Evolutionary conservation across 2,113 vertebrate species (phyloP).

Genomic region (Coracopsis vasa): DNA sequence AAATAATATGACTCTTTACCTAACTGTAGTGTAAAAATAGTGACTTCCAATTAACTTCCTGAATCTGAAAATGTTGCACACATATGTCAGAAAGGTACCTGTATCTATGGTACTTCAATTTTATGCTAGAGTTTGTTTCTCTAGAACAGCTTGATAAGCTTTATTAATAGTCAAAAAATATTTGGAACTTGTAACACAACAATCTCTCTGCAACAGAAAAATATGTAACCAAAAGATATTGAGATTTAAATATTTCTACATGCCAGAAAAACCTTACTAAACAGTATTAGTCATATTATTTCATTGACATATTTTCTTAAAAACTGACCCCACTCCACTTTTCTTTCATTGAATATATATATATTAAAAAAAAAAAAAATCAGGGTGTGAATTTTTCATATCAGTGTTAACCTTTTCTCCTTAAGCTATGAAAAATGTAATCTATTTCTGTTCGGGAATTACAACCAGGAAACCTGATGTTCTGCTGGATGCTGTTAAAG

Average conservation of each 20-base stretch:
- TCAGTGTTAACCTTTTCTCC: slow-evolving; percentile 41
- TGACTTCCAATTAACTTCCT: background rate
- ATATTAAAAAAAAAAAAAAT: background rate
- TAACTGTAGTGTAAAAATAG: background rate
- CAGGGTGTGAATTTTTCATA: slow-evolving; percentile 8
- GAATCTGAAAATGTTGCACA: background rate
- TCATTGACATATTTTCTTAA: slow-evolving; percentile 15
- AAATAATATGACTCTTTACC: background rate
- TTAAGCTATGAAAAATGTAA: slow-evolving; percentile 37
- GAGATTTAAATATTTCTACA: background rate
- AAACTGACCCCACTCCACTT: background rate
- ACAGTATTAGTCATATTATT: background rate
- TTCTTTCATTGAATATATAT: slow-evolving; percentile 7
- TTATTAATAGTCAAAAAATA: background rate
- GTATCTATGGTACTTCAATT: background rate
- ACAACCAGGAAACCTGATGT: slow-evolving; percentile 12
- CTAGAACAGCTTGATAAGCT: background rate
- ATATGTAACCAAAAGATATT: background rate
- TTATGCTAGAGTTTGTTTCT: background rate
- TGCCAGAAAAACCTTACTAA: background rate
- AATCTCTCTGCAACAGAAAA: background rate
- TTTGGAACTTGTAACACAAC: background rate
- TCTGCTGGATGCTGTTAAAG: slow-evolving; percentile 30
- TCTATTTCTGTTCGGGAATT: slow-evolving; percentile 39
- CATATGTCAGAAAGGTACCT: background rate